phyloP scores from a whole-genome alignment of 2,888 invertebrate genomes.

The Sycophila texana region DNA sequence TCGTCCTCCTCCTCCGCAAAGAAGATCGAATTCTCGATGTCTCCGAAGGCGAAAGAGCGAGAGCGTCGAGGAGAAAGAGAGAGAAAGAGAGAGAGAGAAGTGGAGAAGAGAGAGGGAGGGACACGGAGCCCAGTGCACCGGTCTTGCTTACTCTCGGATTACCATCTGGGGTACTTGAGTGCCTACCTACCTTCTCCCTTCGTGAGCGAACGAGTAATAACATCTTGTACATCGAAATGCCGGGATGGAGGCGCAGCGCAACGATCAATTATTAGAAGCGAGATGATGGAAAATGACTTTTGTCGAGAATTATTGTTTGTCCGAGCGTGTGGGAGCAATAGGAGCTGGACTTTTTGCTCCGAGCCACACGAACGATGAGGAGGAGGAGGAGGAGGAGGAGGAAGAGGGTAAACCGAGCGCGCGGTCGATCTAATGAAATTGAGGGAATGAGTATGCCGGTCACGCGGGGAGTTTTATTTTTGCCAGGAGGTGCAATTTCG shows the following conservation, averaged over 20 bases:
- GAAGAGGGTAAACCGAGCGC: slow-evolving; percentile 5
- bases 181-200: slow-evolving; percentile 5
- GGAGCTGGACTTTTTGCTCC: too few relatives aligned
- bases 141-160: slow-evolving; percentile 61
- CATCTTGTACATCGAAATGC: slow-evolving; percentile 35
- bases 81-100: not conserved
- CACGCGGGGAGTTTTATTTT: slow-evolving; percentile 10
- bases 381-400: not conserved
- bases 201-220: slow-evolving; percentile 31
- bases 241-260: slow-evolving; percentile 7
- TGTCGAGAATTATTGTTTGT: slow-evolving; percentile 14
- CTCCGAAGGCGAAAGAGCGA: slow-evolving; percentile 37
- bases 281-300: slow-evolving; percentile 38
- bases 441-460: not conserved
- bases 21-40: slow-evolving; percentile 62
- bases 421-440: slow-evolving; percentile 19
- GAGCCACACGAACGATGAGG: not conserved
- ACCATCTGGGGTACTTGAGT: slow-evolving; percentile 60
- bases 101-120: not conserved
- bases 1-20: slow-evolving; percentile 57
- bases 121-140: slow-evolving; percentile 7
- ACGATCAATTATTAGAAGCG: slow-evolving; percentile 48
- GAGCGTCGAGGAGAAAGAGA: slow-evolving; percentile 5
- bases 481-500: too few relatives aligned
- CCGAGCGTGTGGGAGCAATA: slow-evolving; percentile 24